A percentile compares a stretch with the other conserved stretches of the same genome.
These are phyloP conservation scores for Pteronotus mesoamericanus DNA, from an alignment of 2,797 vertebrate genomes.

Conservation along the genomic window DNA sequence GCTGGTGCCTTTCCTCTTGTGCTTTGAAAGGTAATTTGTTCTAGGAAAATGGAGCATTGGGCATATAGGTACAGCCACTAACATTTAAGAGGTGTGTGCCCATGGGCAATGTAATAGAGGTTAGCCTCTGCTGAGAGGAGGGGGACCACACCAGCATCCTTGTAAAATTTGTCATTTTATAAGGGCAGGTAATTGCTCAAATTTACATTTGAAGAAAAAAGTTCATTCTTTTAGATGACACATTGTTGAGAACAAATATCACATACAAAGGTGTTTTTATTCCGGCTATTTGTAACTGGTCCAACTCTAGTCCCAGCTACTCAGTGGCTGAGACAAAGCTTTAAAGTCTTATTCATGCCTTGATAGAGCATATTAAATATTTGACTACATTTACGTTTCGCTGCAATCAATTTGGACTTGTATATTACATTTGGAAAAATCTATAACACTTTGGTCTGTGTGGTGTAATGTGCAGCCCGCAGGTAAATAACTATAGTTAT, in stretches of 20 bases:
- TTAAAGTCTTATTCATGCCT: slow-evolving; percentile 28
- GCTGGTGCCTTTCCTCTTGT: background rate
- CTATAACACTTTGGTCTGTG: slow-evolving; percentile 38
- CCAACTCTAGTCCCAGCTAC: background rate
- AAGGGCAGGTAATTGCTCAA: slow-evolving; percentile 59
- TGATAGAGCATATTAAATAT: slow-evolving; percentile 43
- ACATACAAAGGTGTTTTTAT: background rate
- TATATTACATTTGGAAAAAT: slow-evolving; percentile 22
- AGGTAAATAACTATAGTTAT: slow-evolving; percentile 23
- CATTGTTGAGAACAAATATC: slow-evolving; percentile 3
- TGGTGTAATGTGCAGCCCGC: background rate
- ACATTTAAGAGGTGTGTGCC: slow-evolving; percentile 37
- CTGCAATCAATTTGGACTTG: slow-evolving; percentile 32
- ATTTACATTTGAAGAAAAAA: slow-evolving; percentile 39
- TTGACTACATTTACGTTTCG: slow-evolving; percentile 55
- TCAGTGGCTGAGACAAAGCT: slow-evolving; percentile 28
- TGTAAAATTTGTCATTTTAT: slow-evolving; percentile 50
- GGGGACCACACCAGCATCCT: background rate
- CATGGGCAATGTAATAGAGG: background rate
- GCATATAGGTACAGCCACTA: background rate
- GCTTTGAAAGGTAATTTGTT: slow-evolving; percentile 33
- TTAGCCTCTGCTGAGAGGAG: background rate
- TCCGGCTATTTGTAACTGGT: background rate
- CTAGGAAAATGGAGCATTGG: background rate
- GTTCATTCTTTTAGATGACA: slow-evolving; percentile 46